phyloP scores from a whole-genome alignment of 2,113 vertebrate genomes.

The Tursiops truncatus region DNA sequence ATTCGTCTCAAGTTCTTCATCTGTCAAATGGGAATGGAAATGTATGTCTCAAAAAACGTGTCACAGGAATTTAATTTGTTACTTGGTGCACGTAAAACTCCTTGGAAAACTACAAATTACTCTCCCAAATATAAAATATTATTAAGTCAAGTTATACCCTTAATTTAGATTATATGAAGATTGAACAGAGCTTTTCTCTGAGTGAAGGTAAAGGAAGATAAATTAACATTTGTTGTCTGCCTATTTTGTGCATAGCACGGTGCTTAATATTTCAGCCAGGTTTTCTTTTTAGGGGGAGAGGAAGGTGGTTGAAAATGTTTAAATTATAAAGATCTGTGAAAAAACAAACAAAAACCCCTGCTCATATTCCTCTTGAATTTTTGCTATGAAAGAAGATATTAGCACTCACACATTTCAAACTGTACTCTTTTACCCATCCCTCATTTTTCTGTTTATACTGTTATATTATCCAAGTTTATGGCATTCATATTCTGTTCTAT shows the following conservation, averaged over 20 bases:
- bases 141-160: background rate
- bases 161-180: background rate
- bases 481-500: background rate
- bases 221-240: background rate
- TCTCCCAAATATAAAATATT: background rate
- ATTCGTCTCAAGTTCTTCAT: background rate
- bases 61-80: background rate
- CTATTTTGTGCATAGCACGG: background rate
- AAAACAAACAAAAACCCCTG: background rate
- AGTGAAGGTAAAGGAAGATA: background rate
- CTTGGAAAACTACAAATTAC: background rate
- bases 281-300: background rate
- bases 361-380: background rate
- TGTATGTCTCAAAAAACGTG: background rate
- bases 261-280: background rate
- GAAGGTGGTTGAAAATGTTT: background rate
- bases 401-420: background rate
- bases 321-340: background rate
- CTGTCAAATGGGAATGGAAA: background rate
- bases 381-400: background rate
- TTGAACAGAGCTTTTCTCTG: background rate
- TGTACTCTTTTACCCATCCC: background rate
- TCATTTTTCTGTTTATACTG: background rate
- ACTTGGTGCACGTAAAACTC: background rate
- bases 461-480: background rate